Conservation (phyloP, 2,888 invertebrate species). For the Lepidochitona cinerea region DNA sequence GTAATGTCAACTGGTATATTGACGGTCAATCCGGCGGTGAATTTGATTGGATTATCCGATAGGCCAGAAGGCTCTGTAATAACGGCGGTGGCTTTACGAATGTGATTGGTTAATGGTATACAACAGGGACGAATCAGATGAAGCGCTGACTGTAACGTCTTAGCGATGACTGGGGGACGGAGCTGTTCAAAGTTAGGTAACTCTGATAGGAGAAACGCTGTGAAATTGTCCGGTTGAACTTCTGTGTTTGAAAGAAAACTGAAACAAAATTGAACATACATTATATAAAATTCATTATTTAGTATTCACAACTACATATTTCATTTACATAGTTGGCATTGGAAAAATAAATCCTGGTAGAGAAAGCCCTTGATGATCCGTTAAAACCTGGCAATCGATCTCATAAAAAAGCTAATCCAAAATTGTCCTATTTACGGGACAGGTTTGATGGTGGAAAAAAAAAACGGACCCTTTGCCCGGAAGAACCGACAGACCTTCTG, state of each 20-base stretch:
- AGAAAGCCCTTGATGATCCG: too few relatives aligned
- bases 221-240: constrained; percentile 84
- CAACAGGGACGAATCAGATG: constrained; percentile 42
- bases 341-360: too few relatives aligned
- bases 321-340: too few relatives aligned
- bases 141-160: constrained; percentile 51
- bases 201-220: constrained; percentile 84
- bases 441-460: too few relatives aligned
- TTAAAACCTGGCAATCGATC: too few relatives aligned
- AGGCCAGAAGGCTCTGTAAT: constrained; percentile 86
- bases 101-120: constrained; percentile 40
- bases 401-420: too few relatives aligned
- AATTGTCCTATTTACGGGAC: too few relatives aligned
- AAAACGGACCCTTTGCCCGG: too few relatives aligned
- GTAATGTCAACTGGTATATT: constrained; percentile 91
- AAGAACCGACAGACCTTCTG: too few relatives aligned
- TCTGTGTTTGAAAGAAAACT: constrained; percentile 72
- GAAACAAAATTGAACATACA: too few relatives aligned
- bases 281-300: too few relatives aligned
- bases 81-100: constrained; percentile 69
- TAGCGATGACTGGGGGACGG: constrained; percentile 49
- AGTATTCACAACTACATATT: too few relatives aligned
- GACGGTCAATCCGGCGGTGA: constrained; percentile 92
- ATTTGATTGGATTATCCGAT: constrained; percentile 86
- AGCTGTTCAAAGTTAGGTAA: constrained; percentile 50